Evolutionary conservation across 2,113 vertebrate species (phyloP).

Genomic region (Panthera leo): DNA sequence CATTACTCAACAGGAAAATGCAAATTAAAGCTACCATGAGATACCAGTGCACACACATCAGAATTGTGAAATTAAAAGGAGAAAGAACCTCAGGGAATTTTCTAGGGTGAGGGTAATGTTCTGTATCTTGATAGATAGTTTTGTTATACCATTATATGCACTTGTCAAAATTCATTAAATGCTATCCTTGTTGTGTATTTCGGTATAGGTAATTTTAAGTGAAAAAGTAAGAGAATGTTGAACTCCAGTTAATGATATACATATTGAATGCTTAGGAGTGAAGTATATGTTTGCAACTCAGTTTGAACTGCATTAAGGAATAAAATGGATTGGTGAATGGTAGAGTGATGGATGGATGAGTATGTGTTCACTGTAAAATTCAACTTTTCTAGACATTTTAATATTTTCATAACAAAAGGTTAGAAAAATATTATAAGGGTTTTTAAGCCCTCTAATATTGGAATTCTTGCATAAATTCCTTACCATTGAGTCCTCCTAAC

Average conservation of each 20-base stretch:
- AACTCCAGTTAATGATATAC: neutral
- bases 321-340: neutral
- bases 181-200: neutral
- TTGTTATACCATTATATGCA: neutral
- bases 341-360: neutral
- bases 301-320: neutral
- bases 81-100: neutral
- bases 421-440: neutral
- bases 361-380: neutral
- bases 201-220: neutral
- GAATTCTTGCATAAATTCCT: neutral
- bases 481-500: neutral
- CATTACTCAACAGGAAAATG: neutral
- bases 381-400: neutral
- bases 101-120: neutral
- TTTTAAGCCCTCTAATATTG: neutral
- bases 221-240: neutral
- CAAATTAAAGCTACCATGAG: neutral
- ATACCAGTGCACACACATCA: neutral
- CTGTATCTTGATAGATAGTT: neutral
- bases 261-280: neutral
- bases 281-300: neutral
- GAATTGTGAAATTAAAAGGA: neutral
- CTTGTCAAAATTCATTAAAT: neutral
- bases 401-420: neutral